These are phyloP conservation scores for Ailurus styani DNA, from an alignment of 2,113 vertebrate species.

Conservation along the genomic window DNA sequence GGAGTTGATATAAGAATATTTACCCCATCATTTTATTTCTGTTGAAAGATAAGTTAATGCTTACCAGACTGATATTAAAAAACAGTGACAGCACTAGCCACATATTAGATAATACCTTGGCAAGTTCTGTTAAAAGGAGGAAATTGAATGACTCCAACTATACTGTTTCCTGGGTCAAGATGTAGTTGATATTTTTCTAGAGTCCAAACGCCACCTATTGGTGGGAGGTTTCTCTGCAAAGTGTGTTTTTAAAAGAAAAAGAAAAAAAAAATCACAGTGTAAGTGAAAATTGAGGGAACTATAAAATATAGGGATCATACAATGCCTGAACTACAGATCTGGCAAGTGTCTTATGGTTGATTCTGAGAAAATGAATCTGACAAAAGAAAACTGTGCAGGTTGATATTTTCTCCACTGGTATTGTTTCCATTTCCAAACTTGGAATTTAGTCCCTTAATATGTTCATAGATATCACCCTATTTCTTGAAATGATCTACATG, in stretches of 20 bases:
- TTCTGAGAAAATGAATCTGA: conserved; percentile 15
- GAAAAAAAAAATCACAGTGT: not conserved
- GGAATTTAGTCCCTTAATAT: not conserved
- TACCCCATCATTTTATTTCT: conserved; percentile 79
- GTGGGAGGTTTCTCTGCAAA: conserved; percentile 42
- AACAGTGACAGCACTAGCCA: conserved; percentile 59
- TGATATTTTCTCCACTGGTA: not conserved
- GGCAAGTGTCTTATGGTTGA: not conserved
- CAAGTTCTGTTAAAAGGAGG: conserved; percentile 79
- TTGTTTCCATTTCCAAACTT: not conserved
- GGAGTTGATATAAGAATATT: conserved; percentile 74
- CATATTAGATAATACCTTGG: conserved; percentile 85
- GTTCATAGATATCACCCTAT: not conserved
- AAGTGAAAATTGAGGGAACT: not conserved
- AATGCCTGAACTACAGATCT: not conserved
- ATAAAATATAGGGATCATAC: not conserved
- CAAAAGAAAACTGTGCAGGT: not conserved
- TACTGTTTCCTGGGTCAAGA: conserved; percentile 58
- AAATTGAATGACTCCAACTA: conserved; percentile 76
- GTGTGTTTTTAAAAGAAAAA: not conserved
- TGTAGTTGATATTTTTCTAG: conserved; percentile 40
- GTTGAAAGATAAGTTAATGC: conserved; percentile 81
- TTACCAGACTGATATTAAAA: conserved; percentile 84
- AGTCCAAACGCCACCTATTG: conserved; percentile 69
- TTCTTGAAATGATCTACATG: not conserved